Evolutionary conservation across 1,140 invertebrate genomes (phyloP).

Genomic region (Polypedilum vanderplanki): DNA sequence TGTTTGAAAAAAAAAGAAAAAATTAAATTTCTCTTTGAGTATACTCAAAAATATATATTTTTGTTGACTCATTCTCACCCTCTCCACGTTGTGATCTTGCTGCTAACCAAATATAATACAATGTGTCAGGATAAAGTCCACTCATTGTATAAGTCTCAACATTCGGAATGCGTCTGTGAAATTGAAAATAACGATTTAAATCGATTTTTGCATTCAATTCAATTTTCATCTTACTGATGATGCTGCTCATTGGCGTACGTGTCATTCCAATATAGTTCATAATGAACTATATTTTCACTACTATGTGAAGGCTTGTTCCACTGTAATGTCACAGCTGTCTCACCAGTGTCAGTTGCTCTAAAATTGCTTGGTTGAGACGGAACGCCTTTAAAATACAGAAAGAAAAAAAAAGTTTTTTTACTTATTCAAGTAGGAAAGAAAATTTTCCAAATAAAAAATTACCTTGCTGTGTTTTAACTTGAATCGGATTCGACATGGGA

Average conservation of each 20-base stretch:
- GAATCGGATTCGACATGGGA: slow-evolving; percentile 82
- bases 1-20: background rate
- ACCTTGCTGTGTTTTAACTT: slow-evolving; percentile 95
- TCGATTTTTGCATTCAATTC: background rate
- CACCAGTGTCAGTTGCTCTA: slow-evolving; percentile 69
- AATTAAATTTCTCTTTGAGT: no score
- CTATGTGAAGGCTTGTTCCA: slow-evolving; percentile 87
- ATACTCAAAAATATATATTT: background rate
- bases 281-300: slow-evolving; percentile 86
- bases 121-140: slow-evolving; percentile 86
- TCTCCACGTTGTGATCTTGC: slow-evolving; percentile 86
- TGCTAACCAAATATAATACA: slow-evolving; percentile 94
- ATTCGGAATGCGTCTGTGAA: slow-evolving; percentile 62
- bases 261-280: slow-evolving; percentile 96
- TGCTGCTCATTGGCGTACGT: slow-evolving; percentile 77
- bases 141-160: slow-evolving; percentile 77
- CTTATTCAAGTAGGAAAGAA: background rate
- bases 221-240: slow-evolving; percentile 52
- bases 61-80: slow-evolving; percentile 47
- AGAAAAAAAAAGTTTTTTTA: background rate
- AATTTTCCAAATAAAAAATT: slow-evolving; percentile 40
- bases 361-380: slow-evolving; percentile 91
- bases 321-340: slow-evolving; percentile 74
- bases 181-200: background rate
- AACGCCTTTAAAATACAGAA: slow-evolving; percentile 53